Evolutionary conservation across 1,140 invertebrate species (phyloP).

Genomic region (Drosophila grimshawi): DNA sequence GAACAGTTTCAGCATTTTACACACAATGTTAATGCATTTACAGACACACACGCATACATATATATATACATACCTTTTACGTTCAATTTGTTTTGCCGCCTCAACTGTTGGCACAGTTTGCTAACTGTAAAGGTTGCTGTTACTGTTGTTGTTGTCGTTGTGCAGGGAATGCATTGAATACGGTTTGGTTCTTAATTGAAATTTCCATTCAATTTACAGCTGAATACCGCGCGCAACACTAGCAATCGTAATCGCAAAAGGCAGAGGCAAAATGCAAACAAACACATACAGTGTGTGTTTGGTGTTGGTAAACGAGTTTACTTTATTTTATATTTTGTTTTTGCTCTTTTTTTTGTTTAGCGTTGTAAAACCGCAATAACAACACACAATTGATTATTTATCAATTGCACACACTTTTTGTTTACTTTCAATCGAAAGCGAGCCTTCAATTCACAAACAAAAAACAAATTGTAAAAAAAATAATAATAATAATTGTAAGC

Average conservation of each 20-base stretch:
- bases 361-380: constrained; percentile 48
- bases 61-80: constrained; percentile 51
- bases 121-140: constrained; percentile 25
- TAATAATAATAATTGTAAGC: constrained; percentile 45
- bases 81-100: constrained; percentile 48
- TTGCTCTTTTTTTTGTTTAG: constrained; percentile 1
- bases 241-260: constrained; percentile 7
- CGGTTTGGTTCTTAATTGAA: constrained; percentile 35
- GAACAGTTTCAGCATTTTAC: background rate
- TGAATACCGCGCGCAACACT: constrained; percentile 57
- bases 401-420: constrained; percentile 29
- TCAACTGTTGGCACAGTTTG: constrained; percentile 54
- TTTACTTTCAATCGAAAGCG: constrained; percentile 41
- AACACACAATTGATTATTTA: constrained; percentile 34
- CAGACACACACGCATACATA: background rate
- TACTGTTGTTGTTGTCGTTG: constrained; percentile 20
- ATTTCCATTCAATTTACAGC: constrained; percentile 33
- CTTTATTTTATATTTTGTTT: constrained; percentile 1
- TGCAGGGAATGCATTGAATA: constrained; percentile 49
- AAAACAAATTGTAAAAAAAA: constrained; percentile 48
- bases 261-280: constrained; percentile 34
- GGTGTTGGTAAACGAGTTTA: constrained; percentile 54
- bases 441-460: constrained; percentile 35
- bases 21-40: background rate
- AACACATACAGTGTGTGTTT: constrained; percentile 32